Base-by-base conservation (phyloP, 2,113 vertebrate species). In the Lampris megalopsis region DNA sequence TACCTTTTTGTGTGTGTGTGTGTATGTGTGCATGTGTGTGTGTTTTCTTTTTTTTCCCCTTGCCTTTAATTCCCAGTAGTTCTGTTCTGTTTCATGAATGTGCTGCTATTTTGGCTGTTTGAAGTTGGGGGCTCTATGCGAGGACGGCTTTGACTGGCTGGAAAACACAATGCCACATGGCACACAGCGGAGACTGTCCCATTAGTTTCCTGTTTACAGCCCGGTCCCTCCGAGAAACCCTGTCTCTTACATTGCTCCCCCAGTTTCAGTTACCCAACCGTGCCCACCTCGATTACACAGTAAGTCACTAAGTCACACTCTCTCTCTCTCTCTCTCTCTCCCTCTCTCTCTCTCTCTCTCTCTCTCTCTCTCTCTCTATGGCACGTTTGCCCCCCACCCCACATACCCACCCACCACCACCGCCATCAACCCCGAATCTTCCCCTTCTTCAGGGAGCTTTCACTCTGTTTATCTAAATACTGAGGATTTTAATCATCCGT, bases 81-180 rank as follows among this genome's bases (percentile, higher is more conserved):
- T 97, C 93, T 94, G 94, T 95, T 97, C 95, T 97, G 95, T 97
- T 97, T 97, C 97, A 96, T 96, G 95, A 96, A 97, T 96, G 95
- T 94, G 96, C 94, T 94, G 93, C 94, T 97, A 95, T 96, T 97
- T 97, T 94, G 94, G 88, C 94, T 95, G 94, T 97, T 98, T 97
- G 95, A 98, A 97, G 94, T 96, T 94, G 91, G 81, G 88, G 95
- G 95, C 91, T 94, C 94, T 84, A 71, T 24, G 69, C 84, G 91
- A 95, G 91, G 90, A 84, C 89, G 93, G 94, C 91, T 96, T 95
- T 90, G 92, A 94, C 94, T 94, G 95, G 92, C 92, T 90, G 94
- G 88, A 95, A 96, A 96, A 95, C 89, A 94, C 91, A 94, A 82
- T 90, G 91, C 91, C 93, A 92, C 93, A 91, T 88, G 88, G 88